These are phyloP conservation scores for Varecia variegata DNA, from an alignment of 2,797 vertebrate genomes.

Conservation along the genomic window DNA sequence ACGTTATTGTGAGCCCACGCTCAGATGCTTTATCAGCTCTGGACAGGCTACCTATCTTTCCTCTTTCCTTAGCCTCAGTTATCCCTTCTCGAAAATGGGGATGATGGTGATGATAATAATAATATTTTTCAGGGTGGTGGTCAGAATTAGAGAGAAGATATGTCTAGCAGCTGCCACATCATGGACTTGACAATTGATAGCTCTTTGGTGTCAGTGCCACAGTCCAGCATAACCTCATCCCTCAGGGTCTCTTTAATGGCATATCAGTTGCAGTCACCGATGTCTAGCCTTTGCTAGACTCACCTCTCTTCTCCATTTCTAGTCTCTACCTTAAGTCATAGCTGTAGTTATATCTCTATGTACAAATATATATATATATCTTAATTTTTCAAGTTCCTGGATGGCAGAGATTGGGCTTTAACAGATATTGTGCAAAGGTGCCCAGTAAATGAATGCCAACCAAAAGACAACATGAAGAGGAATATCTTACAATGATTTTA, in stretches of 20 bases:
- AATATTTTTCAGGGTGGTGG: background rate
- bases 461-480: background rate
- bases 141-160: background rate
- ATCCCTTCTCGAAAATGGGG: background rate
- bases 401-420: background rate
- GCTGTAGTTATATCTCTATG: background rate
- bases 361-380: background rate
- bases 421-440: background rate
- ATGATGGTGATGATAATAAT: background rate
- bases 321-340: background rate
- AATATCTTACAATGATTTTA: background rate
- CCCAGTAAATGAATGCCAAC: background rate
- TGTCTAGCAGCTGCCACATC: background rate
- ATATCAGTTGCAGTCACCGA: background rate
- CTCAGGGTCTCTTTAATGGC: background rate
- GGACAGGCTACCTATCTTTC: background rate
- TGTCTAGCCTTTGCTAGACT: background rate
- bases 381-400: background rate
- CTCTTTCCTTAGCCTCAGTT: background rate
- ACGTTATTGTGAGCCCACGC: fast-evolving
- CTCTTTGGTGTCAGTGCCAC: background rate
- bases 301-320: background rate
- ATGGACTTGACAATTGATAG: background rate
- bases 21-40: background rate
- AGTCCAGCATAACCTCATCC: background rate